Conservation (phyloP, 2,888 invertebrate genomes). For the Rhynchonema sp. region DNA sequence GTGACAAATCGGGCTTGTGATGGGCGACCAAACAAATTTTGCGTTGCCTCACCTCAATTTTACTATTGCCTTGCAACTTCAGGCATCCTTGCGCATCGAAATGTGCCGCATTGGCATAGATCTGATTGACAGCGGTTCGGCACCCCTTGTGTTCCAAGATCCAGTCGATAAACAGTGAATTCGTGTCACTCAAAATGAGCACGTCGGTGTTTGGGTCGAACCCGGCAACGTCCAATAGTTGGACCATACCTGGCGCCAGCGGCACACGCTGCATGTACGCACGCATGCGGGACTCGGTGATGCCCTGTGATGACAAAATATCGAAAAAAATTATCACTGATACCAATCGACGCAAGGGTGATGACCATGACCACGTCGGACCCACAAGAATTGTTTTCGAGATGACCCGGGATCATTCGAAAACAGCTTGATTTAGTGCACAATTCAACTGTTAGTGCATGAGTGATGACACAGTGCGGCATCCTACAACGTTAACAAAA, state of each 20-base stretch:
- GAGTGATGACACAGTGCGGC: no score
- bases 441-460: no score
- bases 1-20: no score
- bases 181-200: constrained; percentile 58
- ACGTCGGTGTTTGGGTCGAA: constrained; percentile 30
- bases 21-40: no score
- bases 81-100: constrained; percentile 40
- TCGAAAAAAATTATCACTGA: no score
- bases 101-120: constrained; percentile 54
- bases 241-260: constrained; percentile 43
- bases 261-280: constrained; percentile 39
- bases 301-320: constrained; percentile 35
- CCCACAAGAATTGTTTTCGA: no score
- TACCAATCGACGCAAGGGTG: no score
- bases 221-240: constrained; percentile 14
- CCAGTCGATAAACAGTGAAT: constrained; percentile 48
- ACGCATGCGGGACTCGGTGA: constrained; percentile 37
- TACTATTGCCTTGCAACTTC: constrained; percentile 43
- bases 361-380: no score
- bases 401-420: no score
- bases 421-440: no score
- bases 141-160: constrained; percentile 40
- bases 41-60: no score
- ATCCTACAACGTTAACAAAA: no score
- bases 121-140: constrained; percentile 29